Evolutionary conservation across 1,140 invertebrate species (phyloP), one percentile per base, ranked within the genome.

Genomic region (Acromyrmex charruanus): DNA sequence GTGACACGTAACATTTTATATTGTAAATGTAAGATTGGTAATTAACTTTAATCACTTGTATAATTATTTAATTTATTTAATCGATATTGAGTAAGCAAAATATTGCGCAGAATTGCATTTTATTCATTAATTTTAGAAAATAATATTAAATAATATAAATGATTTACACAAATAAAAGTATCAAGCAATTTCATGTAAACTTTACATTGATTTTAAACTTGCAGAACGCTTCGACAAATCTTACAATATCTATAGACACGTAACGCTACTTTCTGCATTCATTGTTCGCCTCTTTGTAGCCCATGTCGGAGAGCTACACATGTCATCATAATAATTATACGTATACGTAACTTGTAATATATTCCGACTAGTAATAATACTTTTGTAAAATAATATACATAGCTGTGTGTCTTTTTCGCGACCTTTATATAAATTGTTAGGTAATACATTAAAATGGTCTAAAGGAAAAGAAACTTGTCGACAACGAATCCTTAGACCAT

Each of bases 271-370:
- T 28, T 71, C 65, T 69, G 51, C 21, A 80, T 18, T n/a, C 53
- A 31, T 68, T 39, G 31, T 53, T 44, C 9, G 16, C 5, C 1
- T 71, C 53, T 44, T 44, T 69, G 35, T 44, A 44, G 39, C 9
- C 39, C 39, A 10, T 44, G 10, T 10, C 9, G 3, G 0, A 80
- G 18, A 39, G 4, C n/a, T 39, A 55, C 14, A 28, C 2, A 39
- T 44, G n/a, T 58, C 55, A 71, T 58, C 39, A 81, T 71, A 3
- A 18, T 44, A 71, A 44, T 69, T 69, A 69, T 49, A 69, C 9
- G 14, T 69, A 16, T 81, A 69, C 5, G 7, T 1, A 81, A 81
- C 35, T 71, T 25, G 31, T 21, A 44, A 58, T n/a, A 58, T 44
- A 31, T 66, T 59, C 21, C n/a, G n/a, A 61, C 59, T 35, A 1